Evolutionary conservation across 2,888 invertebrate species (phyloP), one percentile per base, ranked within the genome.

Genomic region (Campoplex capitator): DNA sequence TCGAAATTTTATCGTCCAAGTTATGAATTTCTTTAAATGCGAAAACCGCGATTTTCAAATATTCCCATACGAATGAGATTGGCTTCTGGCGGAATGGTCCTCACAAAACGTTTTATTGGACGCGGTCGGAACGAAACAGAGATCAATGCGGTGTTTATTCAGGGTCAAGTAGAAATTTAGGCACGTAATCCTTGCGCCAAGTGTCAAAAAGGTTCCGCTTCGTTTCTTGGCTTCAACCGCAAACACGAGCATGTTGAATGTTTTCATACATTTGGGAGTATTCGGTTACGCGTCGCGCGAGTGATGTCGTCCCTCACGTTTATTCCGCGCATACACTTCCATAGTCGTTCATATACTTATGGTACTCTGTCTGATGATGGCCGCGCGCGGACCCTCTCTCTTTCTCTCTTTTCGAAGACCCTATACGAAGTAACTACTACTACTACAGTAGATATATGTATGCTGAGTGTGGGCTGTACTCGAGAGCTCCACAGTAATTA

Each of bases 401-500:
- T 51, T 18, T 18, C 38, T 58, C 56, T 71, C 70, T 70, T 75
- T 38, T n/a, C 45, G 28, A 78, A 23, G 23, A n/a, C 6, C 32
- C 45, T 32, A 32, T 62, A 62, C 45, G 45, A 13, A 76, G 62
- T 65, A n/a, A 65, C 62, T 62, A 76, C 62, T 45, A 76, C 62
- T 35, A 65, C 45, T n/a, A 70, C 56, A 28, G 45, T 65, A 23
- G 38, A 45, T 51, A 54, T 78, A 70, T 51, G 45, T 65, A 80
- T 71, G 38, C 54, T 38, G 74, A 90, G 91, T 92, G 92, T 92
- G 91, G 91, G 91, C 87, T 88, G 91, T 86, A 88, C 73, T 86
- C 77, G 86, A 83, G 84, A 82, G 81, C 85, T 75, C 84, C 84
- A 51, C 86, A 79, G 91, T 93, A 93, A 93, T 93, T 93, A 93